phyloP scores from a whole-genome alignment of 2,113 vertebrate species.

The Ochotona curzoniae region DNA sequence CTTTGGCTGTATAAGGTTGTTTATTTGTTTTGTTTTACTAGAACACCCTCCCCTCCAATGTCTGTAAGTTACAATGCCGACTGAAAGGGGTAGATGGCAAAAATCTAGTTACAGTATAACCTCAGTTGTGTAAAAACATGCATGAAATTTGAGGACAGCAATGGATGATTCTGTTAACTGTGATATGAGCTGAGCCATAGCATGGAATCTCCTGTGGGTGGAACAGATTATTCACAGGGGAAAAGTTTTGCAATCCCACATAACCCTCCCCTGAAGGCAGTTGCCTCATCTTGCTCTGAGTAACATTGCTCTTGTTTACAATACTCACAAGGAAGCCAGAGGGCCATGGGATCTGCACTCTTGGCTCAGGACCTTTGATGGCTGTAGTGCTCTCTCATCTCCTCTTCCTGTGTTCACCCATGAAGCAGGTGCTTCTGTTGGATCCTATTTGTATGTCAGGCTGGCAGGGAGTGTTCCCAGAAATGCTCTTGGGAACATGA shows the following conservation, averaged over 20 bases:
- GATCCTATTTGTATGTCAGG: conserved; percentile 47
- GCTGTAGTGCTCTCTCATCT: neutral
- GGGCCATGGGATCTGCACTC: neutral
- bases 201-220: neutral
- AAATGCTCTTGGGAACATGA: conserved; percentile 51
- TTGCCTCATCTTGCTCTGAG: neutral
- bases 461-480: conserved; percentile 59
- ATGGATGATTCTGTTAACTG: neutral
- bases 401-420: conserved; percentile 19
- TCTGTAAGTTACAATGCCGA: neutral
- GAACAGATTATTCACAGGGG: neutral
- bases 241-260: neutral
- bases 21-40: neutral
- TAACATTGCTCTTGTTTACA: neutral
- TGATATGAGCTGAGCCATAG: neutral
- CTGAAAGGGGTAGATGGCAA: conserved; percentile 34
- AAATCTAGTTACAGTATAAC: neutral
- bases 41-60: neutral
- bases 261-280: neutral
- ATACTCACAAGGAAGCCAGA: neutral
- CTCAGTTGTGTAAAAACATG: conserved; percentile 1
- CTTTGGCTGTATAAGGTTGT: conserved; percentile 11
- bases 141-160: neutral
- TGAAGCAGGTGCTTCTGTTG: conserved; percentile 40
- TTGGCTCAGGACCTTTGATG: neutral